Evolutionary conservation across 2,888 invertebrate genomes (phyloP).

Genomic region (Cactoblastis cactorum): DNA sequence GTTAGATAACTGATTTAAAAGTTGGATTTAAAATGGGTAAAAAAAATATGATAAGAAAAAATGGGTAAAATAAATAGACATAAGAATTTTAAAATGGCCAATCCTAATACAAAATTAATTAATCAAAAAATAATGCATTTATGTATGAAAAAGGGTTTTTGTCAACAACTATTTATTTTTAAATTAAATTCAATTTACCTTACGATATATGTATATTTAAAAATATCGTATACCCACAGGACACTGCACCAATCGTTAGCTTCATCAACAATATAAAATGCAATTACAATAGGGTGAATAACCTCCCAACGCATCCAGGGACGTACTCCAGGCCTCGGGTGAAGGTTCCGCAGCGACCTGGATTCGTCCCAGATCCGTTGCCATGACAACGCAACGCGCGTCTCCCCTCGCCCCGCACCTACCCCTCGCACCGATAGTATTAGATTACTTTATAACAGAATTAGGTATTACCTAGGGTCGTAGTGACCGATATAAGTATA

Average conservation of each 20-base stretch:
- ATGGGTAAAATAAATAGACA: no score
- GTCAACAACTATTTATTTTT: no score
- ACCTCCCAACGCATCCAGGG: constrained; percentile 19
- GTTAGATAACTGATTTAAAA: no score
- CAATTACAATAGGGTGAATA: constrained; percentile 12
- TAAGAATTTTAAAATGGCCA: no score
- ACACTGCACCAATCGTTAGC: not conserved
- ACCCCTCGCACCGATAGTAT: constrained; percentile 13
- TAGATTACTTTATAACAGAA: constrained; percentile 33
- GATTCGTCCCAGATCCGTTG: constrained; percentile 56
- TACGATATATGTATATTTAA: not conserved
- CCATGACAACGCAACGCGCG: constrained; percentile 37
- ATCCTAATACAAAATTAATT: no score
- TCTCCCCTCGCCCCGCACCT: constrained; percentile 23
- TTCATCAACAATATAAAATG: constrained; percentile 7
- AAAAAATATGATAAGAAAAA: no score
- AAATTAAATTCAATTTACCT: not conserved
- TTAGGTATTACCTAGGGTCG: no score
- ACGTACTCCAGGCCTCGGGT: constrained; percentile 16
- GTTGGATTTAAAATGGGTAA: no score
- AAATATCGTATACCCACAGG: not conserved
- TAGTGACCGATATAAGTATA: no score
- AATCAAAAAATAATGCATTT: no score
- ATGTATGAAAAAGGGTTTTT: no score
- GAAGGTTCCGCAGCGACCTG: constrained; percentile 37